Evolutionary conservation across 2,113 vertebrate genomes (phyloP).

Genomic region (Dolichotis patagonum): DNA sequence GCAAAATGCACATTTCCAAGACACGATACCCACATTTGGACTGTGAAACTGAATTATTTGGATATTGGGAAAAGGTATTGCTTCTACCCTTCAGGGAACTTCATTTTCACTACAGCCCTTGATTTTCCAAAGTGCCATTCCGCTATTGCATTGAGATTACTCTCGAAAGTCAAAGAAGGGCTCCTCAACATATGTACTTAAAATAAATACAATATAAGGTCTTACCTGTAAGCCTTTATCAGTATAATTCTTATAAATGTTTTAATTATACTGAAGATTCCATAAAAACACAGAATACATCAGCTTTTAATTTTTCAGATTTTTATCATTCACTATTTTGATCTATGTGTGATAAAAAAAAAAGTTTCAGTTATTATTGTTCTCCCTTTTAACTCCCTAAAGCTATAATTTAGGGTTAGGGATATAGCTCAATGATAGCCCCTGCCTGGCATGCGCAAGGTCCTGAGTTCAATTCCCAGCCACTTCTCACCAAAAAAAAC

Average conservation of each 20-base stretch:
- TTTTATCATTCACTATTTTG: conserved; percentile 18
- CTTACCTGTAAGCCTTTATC: neutral
- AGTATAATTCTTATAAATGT: neutral
- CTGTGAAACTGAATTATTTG: neutral
- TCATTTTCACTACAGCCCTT: neutral
- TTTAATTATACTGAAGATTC: neutral
- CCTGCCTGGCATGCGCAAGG: no score
- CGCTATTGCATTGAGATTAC: neutral
- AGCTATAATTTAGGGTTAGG: neutral
- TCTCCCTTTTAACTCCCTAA: conserved; percentile 25
- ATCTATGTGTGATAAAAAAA: neutral
- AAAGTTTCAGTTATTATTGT: neutral
- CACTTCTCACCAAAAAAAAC: no score
- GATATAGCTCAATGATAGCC: no score
- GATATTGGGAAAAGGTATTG: neutral
- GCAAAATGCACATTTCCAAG: conserved; percentile 30
- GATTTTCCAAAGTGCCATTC: conserved; percentile 16
- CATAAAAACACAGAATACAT: neutral
- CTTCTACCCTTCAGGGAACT: neutral
- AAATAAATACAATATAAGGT: neutral
- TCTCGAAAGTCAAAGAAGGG: neutral
- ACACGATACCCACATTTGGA: neutral
- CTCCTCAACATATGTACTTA: neutral
- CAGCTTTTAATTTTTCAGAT: conserved; percentile 5
- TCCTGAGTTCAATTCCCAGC: no score